These are phyloP conservation scores for Melanotaenia trifasciata DNA, from an alignment of 2,797 vertebrate genomes.

Conservation along the genomic window DNA sequence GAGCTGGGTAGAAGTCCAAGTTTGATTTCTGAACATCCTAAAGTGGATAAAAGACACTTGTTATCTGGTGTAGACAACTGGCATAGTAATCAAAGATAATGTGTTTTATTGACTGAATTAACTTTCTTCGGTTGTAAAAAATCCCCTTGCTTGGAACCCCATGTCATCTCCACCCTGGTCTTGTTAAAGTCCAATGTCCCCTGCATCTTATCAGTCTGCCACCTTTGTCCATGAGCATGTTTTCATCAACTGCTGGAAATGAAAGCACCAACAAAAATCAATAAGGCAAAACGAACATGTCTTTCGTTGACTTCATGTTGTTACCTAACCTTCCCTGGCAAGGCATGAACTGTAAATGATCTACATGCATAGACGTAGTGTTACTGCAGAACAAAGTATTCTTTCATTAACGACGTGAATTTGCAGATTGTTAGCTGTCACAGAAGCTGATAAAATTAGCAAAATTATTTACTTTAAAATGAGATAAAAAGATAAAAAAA, in stretches of 20 bases:
- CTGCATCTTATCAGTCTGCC: conserved; percentile 79
- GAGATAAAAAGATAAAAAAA: neutral
- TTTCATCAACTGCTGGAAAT: conserved; percentile 56
- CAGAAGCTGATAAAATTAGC: neutral
- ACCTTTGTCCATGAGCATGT: conserved; percentile 79
- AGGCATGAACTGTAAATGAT: neutral
- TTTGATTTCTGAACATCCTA: conserved; percentile 4
- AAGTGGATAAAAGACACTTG: neutral
- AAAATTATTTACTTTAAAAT: neutral
- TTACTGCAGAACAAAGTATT: neutral
- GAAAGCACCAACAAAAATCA: conserved; percentile 41
- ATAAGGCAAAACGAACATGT: conserved; percentile 25
- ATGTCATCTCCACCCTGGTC: conserved; percentile 59
- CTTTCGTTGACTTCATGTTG: neutral
- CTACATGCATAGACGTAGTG: neutral
- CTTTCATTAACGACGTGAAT: neutral
- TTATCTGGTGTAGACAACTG: neutral
- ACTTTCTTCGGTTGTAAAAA: conserved; percentile 47
- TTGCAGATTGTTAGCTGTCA: neutral
- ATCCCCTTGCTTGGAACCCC: conserved; percentile 49
- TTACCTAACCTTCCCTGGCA: neutral
- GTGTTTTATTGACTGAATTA: conserved; percentile 31
- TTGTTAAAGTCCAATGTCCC: conserved; percentile 81
- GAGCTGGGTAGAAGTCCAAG: neutral
- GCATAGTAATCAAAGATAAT: neutral